Conservation (phyloP, 2,113 vertebrate species). For the Callocephalon fimbriatum region DNA sequence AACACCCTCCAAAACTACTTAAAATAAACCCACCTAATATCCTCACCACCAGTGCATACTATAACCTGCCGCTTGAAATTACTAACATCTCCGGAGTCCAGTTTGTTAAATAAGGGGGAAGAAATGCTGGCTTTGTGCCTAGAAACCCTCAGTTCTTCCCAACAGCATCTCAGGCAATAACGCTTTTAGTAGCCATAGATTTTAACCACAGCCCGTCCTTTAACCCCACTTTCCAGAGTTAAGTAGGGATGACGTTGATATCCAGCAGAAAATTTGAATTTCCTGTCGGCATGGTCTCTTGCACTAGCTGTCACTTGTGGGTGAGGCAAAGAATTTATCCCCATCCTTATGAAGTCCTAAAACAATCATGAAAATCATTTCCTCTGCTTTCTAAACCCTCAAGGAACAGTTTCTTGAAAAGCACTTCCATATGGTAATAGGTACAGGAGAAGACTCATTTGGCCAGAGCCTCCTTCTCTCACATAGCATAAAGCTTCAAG, state of each 20-base stretch:
- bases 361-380: constrained; percentile 74
- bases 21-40: constrained; percentile 11
- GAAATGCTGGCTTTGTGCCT: constrained; percentile 61
- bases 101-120: constrained; percentile 57
- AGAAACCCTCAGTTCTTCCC: constrained; percentile 51
- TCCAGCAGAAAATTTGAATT: constrained; percentile 70
- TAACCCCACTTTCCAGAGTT: constrained; percentile 64
- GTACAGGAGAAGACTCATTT: constrained; percentile 60
- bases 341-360: constrained; percentile 64
- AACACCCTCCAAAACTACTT: not conserved
- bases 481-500: constrained; percentile 41
- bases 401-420: constrained; percentile 73
- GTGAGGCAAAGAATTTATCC: constrained; percentile 56
- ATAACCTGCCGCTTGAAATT: constrained; percentile 63
- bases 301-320: constrained; percentile 59
- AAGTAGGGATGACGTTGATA: constrained; percentile 56
- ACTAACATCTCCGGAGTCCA: constrained; percentile 59
- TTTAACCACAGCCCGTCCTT: constrained; percentile 41
- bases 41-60: not conserved
- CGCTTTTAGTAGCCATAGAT: constrained; percentile 10
- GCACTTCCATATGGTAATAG: constrained; percentile 76
- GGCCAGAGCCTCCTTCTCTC: constrained; percentile 25
- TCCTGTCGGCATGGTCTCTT: constrained; percentile 42
- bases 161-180: constrained; percentile 44
- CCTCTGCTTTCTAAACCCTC: constrained; percentile 62